Base-by-base conservation (phyloP, 1,140 invertebrate species). In the Aphidius gifuensis region DNA sequence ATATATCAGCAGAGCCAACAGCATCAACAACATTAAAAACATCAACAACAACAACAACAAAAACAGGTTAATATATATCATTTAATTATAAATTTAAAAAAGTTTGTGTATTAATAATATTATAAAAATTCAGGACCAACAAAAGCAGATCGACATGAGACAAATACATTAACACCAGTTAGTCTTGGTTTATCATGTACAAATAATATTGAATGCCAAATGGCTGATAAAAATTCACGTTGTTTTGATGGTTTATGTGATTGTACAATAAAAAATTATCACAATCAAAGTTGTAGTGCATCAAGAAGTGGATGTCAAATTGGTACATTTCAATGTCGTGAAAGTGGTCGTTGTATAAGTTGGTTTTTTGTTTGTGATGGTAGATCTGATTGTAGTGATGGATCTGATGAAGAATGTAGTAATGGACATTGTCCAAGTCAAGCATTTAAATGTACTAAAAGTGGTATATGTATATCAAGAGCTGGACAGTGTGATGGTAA, bases 311-410 rank as follows among this genome's bases (percentile, higher is more conserved):
- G 92, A 40, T 95, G 93, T 71, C 84, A 88, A 64, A 84, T 87
- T 5, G 89, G 91, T 47, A 95, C 92, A 2, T 96, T 95, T 79
- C 80, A 92, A 85, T 92, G 91, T 69, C 85, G 91, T 55, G 88
- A 86, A 62, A 89, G 89, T 60, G 92, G 92, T 1, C 83, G 86
- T 3, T 97, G 94, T 78, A 94, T 97, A 69, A 91, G 90, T 68
- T 91, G 90, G 86, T 92, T 91, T 78, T 97, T 95, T 80, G 89
- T 94, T 0, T 98, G 96, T 79, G 94, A 97, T 76, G 92, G 92
- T n/a, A 86, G 92, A 65, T 84, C 86, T 58, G 93, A 96, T 74
- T 96, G 94, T 74, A 78, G 83, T 4, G 94, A 96, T 74, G 88
- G 88, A 9, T 91, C 90, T 0, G 92, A 94, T 73, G 92, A 95